Evolutionary conservation across 2,797 vertebrate genomes (phyloP), one percentile per base, ranked within the genome.

Genomic region (Leuciscus waleckii): DNA sequence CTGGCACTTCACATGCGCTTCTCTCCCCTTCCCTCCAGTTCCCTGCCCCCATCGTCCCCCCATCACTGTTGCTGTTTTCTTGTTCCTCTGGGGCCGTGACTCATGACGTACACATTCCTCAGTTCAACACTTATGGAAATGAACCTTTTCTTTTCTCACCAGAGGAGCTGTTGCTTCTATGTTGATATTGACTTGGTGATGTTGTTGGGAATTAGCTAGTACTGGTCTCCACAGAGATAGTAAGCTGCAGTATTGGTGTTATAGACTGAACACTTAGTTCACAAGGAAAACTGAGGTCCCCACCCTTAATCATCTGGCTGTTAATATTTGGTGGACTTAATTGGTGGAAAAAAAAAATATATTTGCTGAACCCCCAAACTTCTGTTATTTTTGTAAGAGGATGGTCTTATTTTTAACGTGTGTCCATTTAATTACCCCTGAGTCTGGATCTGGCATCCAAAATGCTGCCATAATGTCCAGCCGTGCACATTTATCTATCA

Each of bases 31-130:
- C 13, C 39, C 37, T 78, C 8, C 56, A 79, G 23, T 68, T 41
- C 29, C 43, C 46, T 46, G 37, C 37, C 77, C 75, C 69, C 58
- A 58, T 29, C 9, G 10, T 56, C 23, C 67, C 46, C 58, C 58
- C 56, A n/a, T 32, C 19, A 21, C 39, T 26, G 82, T 51, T 77
- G 74, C 71, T 63, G 14, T 54, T 71, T 32, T 63, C 63, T 23
- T 10, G 63, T 85, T 85, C 83, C 83, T 85, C 85, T 85, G 85
- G 86, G 71, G 67, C 70, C 17, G 16, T 81, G 83, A 81, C 56
- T 85, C 89, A 85, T 67, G 23, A 81, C 6, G 10, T 70, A 81
- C 37, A 69, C 69, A 87, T 78, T 85, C 32, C 68, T 79, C 39
- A 58, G 29, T 73, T 43, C 35, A 73, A 21, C 26, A 5, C 58